Evolutionary conservation across 2,797 vertebrate genomes (phyloP).

Genomic region (Valencia hispanica): DNA sequence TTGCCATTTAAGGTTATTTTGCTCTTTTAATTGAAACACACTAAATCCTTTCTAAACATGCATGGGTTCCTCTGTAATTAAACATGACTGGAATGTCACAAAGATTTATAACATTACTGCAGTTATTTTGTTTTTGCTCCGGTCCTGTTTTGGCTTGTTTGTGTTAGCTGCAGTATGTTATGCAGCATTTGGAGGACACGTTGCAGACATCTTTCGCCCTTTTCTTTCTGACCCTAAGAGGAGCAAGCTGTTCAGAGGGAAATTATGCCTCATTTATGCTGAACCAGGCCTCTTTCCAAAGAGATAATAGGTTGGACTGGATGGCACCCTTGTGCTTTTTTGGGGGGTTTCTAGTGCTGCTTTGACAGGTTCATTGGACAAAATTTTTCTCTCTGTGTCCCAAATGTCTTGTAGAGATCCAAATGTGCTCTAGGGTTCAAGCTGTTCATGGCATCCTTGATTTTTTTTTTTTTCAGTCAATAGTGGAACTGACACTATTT

Average conservation of each 20-base stretch:
- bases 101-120: constrained; percentile 51
- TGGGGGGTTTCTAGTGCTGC: constrained; percentile 28
- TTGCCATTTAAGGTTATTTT: neutral
- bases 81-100: constrained; percentile 51
- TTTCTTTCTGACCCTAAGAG: constrained; percentile 49
- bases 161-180: constrained; percentile 21
- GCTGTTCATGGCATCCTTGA: neutral
- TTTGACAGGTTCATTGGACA: constrained; percentile 22
- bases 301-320: constrained; percentile 47
- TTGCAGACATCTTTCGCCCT: constrained; percentile 53
- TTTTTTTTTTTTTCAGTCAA: constrained; percentile 40
- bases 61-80: constrained; percentile 35
- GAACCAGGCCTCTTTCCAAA: constrained; percentile 43
- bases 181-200: constrained; percentile 41
- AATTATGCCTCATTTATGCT: constrained; percentile 58
- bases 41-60: constrained; percentile 39
- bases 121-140: constrained; percentile 40
- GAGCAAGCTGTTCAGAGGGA: constrained; percentile 52
- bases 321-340: constrained; percentile 29
- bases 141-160: constrained; percentile 20
- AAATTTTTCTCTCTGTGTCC: constrained; percentile 16
- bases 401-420: constrained; percentile 23
- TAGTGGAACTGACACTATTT: constrained; percentile 28
- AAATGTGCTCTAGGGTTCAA: constrained; percentile 19
- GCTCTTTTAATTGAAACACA: constrained; percentile 23